Conservation (phyloP, 2,888 invertebrate genomes). For the Epinotia demarniana region DNA sequence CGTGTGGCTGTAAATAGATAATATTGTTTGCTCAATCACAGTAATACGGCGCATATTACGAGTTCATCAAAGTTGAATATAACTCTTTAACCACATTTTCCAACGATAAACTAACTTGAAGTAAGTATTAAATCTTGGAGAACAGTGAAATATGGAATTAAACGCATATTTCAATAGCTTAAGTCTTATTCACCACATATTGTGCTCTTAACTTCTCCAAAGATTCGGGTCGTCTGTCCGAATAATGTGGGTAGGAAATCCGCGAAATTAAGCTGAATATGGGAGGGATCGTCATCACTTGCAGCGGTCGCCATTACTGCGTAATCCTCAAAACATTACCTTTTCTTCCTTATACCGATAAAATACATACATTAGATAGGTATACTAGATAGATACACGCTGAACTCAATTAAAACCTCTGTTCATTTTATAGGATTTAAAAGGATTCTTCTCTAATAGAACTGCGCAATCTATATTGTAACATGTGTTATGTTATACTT, state of each 20-base stretch:
- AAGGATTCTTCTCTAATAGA: background rate
- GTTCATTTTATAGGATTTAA: slow-evolving; percentile 9
- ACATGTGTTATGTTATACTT: slow-evolving; percentile 2
- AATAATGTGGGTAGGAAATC: slow-evolving; percentile 32
- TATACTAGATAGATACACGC: background rate
- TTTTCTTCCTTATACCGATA: background rate
- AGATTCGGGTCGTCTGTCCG: slow-evolving; percentile 23
- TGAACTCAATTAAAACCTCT: background rate
- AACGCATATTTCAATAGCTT: slow-evolving; percentile 23
- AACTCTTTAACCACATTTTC: slow-evolving; percentile 19
- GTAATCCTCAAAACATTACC: slow-evolving; percentile 20
- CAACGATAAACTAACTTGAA: background rate
- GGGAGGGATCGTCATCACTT: slow-evolving; percentile 40
- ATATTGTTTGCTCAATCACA: background rate
- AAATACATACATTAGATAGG: background rate
- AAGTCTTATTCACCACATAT: slow-evolving; percentile 32
- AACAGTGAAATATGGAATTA: slow-evolving; percentile 31
- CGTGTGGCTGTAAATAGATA: background rate
- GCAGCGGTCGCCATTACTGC: slow-evolving; percentile 27
- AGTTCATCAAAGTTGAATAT: slow-evolving; percentile 16
- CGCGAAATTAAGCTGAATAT: slow-evolving; percentile 36
- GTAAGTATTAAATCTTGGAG: slow-evolving; percentile 24
- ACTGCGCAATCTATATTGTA: background rate
- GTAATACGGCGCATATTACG: background rate
- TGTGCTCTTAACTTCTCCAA: slow-evolving; percentile 27